Conservation (phyloP, 2,797 vertebrate genomes). For the Chelidonichthys spinosus region DNA sequence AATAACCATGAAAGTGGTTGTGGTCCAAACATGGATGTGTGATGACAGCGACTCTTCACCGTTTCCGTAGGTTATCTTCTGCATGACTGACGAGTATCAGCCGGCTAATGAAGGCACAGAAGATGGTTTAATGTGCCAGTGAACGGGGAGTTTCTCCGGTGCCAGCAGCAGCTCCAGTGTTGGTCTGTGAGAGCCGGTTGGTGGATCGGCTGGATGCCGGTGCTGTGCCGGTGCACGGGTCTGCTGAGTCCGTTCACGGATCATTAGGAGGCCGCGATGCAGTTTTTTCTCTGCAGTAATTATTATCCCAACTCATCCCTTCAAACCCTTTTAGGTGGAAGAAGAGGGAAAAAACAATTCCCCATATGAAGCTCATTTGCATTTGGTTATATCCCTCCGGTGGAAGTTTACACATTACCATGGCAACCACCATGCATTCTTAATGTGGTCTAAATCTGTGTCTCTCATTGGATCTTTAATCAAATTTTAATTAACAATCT, state of each 20-base stretch:
- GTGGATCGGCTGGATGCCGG: too few species aligned
- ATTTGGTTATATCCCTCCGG: constrained; percentile 57
- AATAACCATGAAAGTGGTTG: too few species aligned
- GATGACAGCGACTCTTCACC: too few species aligned
- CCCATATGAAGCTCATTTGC: constrained; percentile 50
- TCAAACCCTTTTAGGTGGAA: constrained; percentile 24
- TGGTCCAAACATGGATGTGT: too few species aligned
- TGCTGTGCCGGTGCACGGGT: too few species aligned
- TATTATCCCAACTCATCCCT: constrained; percentile 28
- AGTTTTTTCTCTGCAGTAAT: constrained; percentile 5
- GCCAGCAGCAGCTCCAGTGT: background rate
- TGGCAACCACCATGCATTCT: constrained; percentile 63
- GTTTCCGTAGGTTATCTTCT: too few species aligned
- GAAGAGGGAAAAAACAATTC: background rate
- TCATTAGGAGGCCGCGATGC: background rate
- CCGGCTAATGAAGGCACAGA: background rate
- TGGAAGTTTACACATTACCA: constrained; percentile 60
- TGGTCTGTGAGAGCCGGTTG: too few species aligned
- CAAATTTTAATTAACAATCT: constrained; percentile 70
- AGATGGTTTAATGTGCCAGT: background rate
- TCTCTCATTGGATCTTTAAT: constrained; percentile 67
- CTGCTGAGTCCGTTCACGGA: background rate
- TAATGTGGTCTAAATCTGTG: constrained; percentile 61
- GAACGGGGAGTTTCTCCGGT: background rate
- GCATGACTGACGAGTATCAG: constrained; percentile 5